A percentile compares a stretch with the other conserved stretches of the same genome.
phyloP scores from a whole-genome alignment of 1,140 invertebrate species.

The Trichonephila inaurata region DNA sequence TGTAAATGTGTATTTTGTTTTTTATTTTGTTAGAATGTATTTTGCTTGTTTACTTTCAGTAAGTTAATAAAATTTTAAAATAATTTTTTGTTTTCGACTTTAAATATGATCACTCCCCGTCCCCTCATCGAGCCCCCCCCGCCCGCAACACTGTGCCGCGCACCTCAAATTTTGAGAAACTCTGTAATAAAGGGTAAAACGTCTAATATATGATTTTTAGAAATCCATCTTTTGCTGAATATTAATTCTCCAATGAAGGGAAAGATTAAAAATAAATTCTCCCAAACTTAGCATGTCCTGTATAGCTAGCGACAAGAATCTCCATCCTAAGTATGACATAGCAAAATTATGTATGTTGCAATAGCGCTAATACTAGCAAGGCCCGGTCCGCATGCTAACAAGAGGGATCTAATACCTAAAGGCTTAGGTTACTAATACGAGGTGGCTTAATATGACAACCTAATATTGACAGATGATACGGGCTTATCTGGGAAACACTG shows the following conservation, averaged over 20 bases:
- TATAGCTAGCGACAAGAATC: neutral
- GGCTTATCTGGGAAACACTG: slow-evolving; percentile 37
- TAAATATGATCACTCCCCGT: too few relatives aligned
- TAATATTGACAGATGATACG: slow-evolving; percentile 69
- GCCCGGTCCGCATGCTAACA: slow-evolving; percentile 19
- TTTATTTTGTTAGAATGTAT: too few relatives aligned
- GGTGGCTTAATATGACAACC: slow-evolving; percentile 54
- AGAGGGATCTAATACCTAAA: slow-evolving; percentile 37
- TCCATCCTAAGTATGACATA: neutral
- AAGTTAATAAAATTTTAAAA: too few relatives aligned
- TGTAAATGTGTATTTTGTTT: too few relatives aligned
- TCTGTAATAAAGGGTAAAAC: too few relatives aligned
- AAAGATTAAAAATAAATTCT: neutral
- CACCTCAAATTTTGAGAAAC: too few relatives aligned
- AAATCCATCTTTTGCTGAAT: neutral
- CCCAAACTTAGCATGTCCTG: neutral
- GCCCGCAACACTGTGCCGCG: too few relatives aligned
- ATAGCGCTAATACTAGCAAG: slow-evolving; percentile 39
- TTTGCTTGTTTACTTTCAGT: too few relatives aligned
- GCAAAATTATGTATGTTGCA: slow-evolving; percentile 47
- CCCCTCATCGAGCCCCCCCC: too few relatives aligned
- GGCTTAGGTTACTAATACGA: slow-evolving; percentile 51
- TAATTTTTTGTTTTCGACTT: too few relatives aligned
- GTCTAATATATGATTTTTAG: too few relatives aligned
- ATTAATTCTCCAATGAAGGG: neutral